These are phyloP conservation scores for Lottia gigantea DNA, from an alignment of 2,888 invertebrate species.

Conservation along the genomic window DNA sequence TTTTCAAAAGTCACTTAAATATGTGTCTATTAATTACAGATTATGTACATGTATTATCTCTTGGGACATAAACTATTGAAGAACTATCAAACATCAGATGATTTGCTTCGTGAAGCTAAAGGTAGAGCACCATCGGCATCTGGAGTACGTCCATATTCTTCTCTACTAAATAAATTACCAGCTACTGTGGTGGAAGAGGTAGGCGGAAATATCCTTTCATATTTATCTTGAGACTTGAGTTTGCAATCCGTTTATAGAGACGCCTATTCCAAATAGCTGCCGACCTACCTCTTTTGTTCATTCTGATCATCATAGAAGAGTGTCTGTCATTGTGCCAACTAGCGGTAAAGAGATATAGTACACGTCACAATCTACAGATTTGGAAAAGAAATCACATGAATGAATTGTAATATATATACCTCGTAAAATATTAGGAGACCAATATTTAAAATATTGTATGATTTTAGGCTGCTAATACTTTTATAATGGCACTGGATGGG, in stretches of 20 bases:
- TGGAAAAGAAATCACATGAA: neutral
- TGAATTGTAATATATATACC: neutral
- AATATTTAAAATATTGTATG: neutral
- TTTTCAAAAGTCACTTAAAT: no score
- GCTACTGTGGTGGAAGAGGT: slow-evolving; percentile 29
- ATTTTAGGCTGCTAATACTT: slow-evolving; percentile 85
- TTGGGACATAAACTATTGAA: slow-evolving; percentile 92
- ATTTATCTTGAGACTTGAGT: no score
- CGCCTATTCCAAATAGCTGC: no score
- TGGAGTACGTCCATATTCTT: slow-evolving; percentile 23
- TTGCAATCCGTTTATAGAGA: no score
- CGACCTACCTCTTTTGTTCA: no score
- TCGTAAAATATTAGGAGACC: no score
- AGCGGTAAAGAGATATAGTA: no score
- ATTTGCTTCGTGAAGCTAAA: slow-evolving; percentile 20
- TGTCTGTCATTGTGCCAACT: no score
- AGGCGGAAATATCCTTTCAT: neutral
- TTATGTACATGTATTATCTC: slow-evolving; percentile 99
- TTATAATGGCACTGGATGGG: slow-evolving; percentile 91
- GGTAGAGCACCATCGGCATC: neutral
- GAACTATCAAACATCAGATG: slow-evolving; percentile 73
- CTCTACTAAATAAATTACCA: slow-evolving; percentile 31
- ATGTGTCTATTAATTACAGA: slow-evolving; percentile 29
- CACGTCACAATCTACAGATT: no score
- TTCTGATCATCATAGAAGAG: no score